A percentile compares a stretch with the other conserved stretches of the same genome.
phyloP scores from a whole-genome alignment of 1,140 invertebrate genomes.

The Eueides isabella region DNA sequence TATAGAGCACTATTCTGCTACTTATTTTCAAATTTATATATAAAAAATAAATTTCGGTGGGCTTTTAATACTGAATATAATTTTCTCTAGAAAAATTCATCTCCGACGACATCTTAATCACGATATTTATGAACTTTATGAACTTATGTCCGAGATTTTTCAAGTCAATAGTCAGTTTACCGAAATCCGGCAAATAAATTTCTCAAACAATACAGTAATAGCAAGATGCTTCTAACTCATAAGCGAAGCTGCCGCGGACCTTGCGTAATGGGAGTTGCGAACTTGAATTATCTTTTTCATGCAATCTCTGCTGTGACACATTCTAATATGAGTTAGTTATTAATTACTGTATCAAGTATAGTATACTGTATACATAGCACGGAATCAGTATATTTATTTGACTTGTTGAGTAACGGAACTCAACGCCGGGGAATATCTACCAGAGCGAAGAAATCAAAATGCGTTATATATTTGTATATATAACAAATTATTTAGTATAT shows the following conservation, averaged over 20 bases:
- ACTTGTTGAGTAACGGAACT: too few species aligned
- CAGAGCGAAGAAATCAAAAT: too few species aligned
- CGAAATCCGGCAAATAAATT: neutral
- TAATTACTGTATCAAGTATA: neutral
- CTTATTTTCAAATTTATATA: too few species aligned
- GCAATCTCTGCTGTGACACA: neutral
- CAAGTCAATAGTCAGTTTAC: neutral
- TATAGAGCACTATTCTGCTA: too few species aligned
- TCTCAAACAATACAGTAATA: constrained; percentile 32
- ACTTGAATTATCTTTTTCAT: constrained; percentile 12
- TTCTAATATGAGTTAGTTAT: neutral
- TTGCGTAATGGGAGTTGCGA: constrained; percentile 20
- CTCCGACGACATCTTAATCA: neutral
- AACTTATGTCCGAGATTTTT: neutral
- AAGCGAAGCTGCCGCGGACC: constrained; percentile 31
- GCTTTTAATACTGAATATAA: too few species aligned
- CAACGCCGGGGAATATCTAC: too few species aligned
- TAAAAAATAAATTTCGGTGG: too few species aligned
- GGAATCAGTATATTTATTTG: too few species aligned
- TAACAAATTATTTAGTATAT: too few species aligned
- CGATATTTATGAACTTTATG: neutral
- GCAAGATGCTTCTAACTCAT: constrained; percentile 41
- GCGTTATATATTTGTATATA: too few species aligned
- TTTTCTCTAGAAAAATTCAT: too few species aligned
- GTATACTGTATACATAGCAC: too few species aligned